Base-by-base conservation (phyloP, 2,113 vertebrate genomes). In the Taxidea taxus region DNA sequence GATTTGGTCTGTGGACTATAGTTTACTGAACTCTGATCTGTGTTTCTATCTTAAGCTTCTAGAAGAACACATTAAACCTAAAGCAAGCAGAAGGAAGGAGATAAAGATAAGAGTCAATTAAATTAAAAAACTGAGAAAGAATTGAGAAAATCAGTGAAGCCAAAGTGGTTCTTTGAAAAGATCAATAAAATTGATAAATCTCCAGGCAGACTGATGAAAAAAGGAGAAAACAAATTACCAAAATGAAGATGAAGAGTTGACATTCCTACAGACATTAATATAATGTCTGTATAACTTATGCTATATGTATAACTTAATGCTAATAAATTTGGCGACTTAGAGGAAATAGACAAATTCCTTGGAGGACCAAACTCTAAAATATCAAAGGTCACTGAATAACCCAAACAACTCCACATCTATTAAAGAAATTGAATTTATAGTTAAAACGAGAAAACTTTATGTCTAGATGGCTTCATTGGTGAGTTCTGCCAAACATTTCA, bases 31-130 rank as follows among this genome's bases (percentile, higher is more conserved):
- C 34, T 47, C 14, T 27, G 5, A 78, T 56, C 27, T 90, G 4
- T 90, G n/a, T 16, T 90, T 95, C 20, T 58, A 72, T 88, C 20
- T 94, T 90, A 88, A 95, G 37, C 44, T 94, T 97, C 70, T 86
- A 70, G 58, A 74, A 80, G 42, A 85, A 90, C 34, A 95, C 54
- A 68, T 92, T 68, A 86, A 92, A 60, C 21, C 27, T 87, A 91
- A 94, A 92, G 42, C 37, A 87, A 78, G n/a, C 68, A 83, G 87
- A 93, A 78, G 29, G 58, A 86, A 93, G 29, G 21, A 83, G 47
- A 27, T 77, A 90, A 87, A 87, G 39, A 27, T 84, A 90, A 77
- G 15, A 75, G 21, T 96, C 31, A 66, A 34, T 39, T 84, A 93
- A 85, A 66, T 87, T 87, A 47, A 94, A 89, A 97, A 87, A 84